A percentile compares a stretch with the other conserved stretches of the same genome.
Conservation (phyloP, 2,888 invertebrate genomes). For the Diarsia dahlii region DNA sequence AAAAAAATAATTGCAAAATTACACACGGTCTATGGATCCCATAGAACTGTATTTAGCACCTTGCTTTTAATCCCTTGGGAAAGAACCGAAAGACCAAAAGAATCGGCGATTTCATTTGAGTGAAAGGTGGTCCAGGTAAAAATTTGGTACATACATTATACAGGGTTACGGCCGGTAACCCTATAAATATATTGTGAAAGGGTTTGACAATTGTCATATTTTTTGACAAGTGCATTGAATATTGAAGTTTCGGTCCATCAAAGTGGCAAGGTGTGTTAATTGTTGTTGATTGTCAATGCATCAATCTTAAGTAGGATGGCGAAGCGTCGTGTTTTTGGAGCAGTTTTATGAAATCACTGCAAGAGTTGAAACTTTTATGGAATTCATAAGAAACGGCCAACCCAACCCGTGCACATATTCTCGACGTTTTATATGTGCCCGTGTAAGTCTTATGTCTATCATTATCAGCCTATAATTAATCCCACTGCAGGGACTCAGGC, state of each 20-base stretch:
- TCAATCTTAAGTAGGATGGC: conserved; percentile 21
- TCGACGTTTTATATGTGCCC: too few species aligned
- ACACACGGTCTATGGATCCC: conserved; percentile 41
- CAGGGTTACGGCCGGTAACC: too few species aligned
- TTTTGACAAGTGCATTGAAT: conserved; percentile 56
- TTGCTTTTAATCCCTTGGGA: conserved; percentile 70
- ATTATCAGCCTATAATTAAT: too few species aligned
- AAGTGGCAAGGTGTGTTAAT: conserved; percentile 48
- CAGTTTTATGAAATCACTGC: background rate
- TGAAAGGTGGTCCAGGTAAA: conserved; percentile 72
- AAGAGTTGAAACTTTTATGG: background rate
- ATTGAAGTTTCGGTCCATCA: conserved; percentile 23
- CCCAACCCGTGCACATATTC: too few species aligned
- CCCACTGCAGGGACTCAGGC: too few species aligned
- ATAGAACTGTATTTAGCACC: conserved; percentile 69
- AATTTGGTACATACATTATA: conserved; percentile 5
- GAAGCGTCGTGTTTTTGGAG: background rate
- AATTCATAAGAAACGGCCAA: background rate
- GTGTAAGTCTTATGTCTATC: too few species aligned
- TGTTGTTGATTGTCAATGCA: conserved; percentile 20
- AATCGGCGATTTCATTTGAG: conserved; percentile 53
- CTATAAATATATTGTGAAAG: conserved; percentile 47
- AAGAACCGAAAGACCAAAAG: conserved; percentile 26
- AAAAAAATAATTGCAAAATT: conserved; percentile 37
- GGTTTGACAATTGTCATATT: conserved; percentile 59